phyloP scores from a whole-genome alignment of 2,797 vertebrate species.

The Heliangelus exortis region DNA sequence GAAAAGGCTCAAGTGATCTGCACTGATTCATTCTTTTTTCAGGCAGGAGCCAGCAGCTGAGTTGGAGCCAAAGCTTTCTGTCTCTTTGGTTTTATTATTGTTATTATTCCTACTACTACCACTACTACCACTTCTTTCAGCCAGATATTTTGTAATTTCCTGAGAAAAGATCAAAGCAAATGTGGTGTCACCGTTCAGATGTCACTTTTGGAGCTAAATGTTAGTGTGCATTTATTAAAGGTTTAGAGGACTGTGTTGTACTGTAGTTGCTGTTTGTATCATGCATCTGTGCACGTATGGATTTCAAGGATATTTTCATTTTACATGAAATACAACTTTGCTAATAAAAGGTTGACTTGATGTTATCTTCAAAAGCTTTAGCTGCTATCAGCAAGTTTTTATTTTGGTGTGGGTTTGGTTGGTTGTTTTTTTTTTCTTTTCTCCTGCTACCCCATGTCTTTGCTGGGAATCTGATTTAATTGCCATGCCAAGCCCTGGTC shows the following conservation, averaged over 20 bases:
- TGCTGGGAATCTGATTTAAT: neutral
- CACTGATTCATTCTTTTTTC: constrained; percentile 42
- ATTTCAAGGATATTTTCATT: constrained; percentile 76
- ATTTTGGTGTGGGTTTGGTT: neutral
- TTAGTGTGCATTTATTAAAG: constrained; percentile 63
- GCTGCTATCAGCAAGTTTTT: constrained; percentile 20
- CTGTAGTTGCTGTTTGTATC: constrained; percentile 78
- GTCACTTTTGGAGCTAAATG: constrained; percentile 63
- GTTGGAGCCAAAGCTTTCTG: constrained; percentile 68
- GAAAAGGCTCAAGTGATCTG: constrained; percentile 26
- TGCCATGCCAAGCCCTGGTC: neutral
- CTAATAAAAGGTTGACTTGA: constrained; percentile 82
- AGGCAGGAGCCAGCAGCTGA: constrained; percentile 52
- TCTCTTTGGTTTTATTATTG: neutral
- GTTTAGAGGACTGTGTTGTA: constrained; percentile 74
- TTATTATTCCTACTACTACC: neutral
- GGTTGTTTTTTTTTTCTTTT: neutral
- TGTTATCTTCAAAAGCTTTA: constrained; percentile 60
- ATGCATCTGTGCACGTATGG: constrained; percentile 71
- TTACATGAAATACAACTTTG: constrained; percentile 77
- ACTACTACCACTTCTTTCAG: neutral
- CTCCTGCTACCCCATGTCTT: neutral
- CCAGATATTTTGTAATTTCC: constrained; percentile 32
- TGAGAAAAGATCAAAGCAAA: constrained; percentile 50
- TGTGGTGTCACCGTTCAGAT: constrained; percentile 22